Percentiles rank a stretch among this genome's conserved stretches.
Conservation (phyloP, 1,140 invertebrate genomes). For the Formica selysi region DNA sequence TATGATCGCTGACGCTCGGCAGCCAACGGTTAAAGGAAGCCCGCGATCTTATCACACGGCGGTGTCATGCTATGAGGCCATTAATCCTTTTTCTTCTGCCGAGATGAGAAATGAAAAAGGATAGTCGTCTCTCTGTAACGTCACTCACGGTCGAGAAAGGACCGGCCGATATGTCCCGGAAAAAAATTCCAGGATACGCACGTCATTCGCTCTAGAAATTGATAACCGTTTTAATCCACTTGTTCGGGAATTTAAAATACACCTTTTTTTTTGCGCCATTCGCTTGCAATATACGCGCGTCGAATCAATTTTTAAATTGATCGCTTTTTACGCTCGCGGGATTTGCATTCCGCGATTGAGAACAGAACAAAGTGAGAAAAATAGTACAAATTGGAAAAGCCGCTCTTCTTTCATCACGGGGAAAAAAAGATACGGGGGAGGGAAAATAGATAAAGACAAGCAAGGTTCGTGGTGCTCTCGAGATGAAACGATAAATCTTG, state of each 20-base stretch:
- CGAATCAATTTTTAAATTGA: background rate
- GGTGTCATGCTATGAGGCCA: constrained; percentile 76
- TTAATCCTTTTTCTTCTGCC: constrained; percentile 77
- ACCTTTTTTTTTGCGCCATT: background rate
- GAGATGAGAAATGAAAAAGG: constrained; percentile 54
- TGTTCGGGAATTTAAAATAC: constrained; percentile 13
- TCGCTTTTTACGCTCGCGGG: background rate
- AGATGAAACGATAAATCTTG: constrained; percentile 69
- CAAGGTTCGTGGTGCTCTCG: constrained; percentile 23
- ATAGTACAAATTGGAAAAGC: constrained; percentile 37
- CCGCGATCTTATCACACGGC: constrained; percentile 74
- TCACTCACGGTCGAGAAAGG: constrained; percentile 27
- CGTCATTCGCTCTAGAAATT: constrained; percentile 68
- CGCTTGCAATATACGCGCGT: constrained; percentile 1
- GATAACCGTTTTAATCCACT: constrained; percentile 64
- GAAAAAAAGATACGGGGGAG: background rate
- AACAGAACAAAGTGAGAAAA: background rate
- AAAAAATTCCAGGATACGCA: constrained; percentile 42
- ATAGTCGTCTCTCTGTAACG: constrained; percentile 22
- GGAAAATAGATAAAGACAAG: constrained; percentile 61
- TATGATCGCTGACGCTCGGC: constrained; percentile 71
- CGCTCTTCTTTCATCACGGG: constrained; percentile 18
- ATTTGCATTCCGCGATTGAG: constrained; percentile 33
- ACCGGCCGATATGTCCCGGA: constrained; percentile 9
- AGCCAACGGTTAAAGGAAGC: constrained; percentile 71